A percentile compares a stretch with the other conserved stretches of the same genome.
Conservation (phyloP, 2,113 vertebrate genomes). For the Atrichornis clamosus region DNA sequence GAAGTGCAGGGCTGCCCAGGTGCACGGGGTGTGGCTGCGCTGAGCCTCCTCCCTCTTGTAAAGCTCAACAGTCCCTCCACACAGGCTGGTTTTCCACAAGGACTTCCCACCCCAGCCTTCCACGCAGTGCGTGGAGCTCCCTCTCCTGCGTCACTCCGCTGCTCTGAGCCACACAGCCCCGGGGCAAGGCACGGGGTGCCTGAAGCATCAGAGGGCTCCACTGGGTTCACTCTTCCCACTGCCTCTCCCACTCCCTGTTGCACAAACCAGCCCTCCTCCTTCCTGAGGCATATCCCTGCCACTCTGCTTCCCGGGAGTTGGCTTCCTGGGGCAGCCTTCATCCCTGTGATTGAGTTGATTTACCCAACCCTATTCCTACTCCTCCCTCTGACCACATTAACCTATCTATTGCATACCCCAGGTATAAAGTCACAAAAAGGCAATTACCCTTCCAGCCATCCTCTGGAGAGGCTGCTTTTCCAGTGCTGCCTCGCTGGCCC, state of each 20-base stretch:
- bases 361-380: neutral
- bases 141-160: rapidly evolving
- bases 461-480: neutral
- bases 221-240: neutral
- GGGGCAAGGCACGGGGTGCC: neutral
- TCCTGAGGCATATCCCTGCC: neutral
- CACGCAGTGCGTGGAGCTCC: neutral
- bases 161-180: neutral
- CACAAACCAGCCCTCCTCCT: neutral
- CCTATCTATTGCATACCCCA: neutral
- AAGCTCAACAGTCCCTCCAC: neutral
- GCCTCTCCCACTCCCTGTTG: neutral
- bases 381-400: neutral
- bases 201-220: neutral
- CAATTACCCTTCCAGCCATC: neutral
- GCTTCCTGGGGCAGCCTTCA: neutral
- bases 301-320: neutral
- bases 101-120: neutral
- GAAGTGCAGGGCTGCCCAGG: neutral
- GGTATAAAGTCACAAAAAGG: neutral
- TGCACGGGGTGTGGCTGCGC: rapidly evolving
- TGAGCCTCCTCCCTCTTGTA: neutral
- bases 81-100: neutral
- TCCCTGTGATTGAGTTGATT: neutral
- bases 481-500: neutral